Conservation (phyloP, 2,113 vertebrate genomes). For the Neopipo cinnamomea region DNA sequence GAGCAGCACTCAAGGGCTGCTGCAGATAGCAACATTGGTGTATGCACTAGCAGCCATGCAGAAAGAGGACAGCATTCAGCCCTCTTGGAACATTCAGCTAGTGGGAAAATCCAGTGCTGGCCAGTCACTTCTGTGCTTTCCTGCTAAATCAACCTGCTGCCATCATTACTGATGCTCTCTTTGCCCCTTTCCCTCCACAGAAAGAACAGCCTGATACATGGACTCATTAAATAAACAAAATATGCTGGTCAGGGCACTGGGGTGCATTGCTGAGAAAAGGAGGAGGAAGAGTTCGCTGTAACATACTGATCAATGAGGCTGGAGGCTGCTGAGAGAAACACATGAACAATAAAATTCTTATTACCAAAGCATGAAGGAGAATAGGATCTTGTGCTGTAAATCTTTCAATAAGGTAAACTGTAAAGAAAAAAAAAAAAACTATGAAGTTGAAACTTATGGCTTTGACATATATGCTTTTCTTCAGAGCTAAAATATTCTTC, state of each 20-base stretch:
- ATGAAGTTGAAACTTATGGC: neutral
- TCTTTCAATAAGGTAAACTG: neutral
- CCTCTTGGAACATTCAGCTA: neutral
- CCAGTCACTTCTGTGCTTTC: neutral
- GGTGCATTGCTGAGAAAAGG: neutral
- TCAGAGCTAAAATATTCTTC: neutral
- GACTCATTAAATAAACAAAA: neutral
- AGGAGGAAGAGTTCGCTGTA: neutral
- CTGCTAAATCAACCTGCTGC: neutral
- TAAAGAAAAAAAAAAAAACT: neutral
- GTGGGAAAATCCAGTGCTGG: neutral
- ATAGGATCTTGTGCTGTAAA: neutral
- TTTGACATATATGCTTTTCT: neutral
- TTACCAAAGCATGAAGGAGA: neutral
- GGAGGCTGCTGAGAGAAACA: neutral
- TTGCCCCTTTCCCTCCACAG: neutral
- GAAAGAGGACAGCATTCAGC: neutral
- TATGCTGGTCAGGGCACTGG: neutral
- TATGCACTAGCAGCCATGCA: neutral
- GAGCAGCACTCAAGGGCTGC: neutral
- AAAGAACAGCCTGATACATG: neutral
- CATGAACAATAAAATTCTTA: neutral
- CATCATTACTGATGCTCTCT: neutral
- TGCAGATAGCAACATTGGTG: neutral
- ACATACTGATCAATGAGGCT: neutral